Percentiles rank a stretch among this genome's conserved stretches.
phyloP scores from a whole-genome alignment of 2,888 invertebrate genomes.

The Nowickia ferox region DNA sequence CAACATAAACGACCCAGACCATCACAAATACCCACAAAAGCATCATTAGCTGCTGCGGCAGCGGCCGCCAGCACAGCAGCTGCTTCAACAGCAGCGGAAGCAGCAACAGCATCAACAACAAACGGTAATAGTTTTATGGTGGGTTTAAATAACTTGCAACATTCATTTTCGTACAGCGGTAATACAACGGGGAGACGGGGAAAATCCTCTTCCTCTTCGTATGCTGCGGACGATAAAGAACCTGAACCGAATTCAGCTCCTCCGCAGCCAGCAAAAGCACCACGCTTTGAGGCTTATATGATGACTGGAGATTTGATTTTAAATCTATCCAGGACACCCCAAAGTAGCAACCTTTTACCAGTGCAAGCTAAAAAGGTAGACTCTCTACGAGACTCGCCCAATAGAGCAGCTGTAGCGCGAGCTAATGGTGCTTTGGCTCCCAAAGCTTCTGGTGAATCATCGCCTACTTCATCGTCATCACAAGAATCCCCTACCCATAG shows the following conservation, averaged over 20 bases:
- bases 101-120: constrained; percentile 73
- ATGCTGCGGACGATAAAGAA: constrained; percentile 72
- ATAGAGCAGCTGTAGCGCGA: constrained; percentile 76
- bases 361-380: constrained; percentile 83
- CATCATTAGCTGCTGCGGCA: constrained; percentile 73
- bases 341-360: constrained; percentile 86
- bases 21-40: constrained; percentile 82
- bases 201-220: constrained; percentile 48
- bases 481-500: constrained; percentile 82
- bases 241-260: constrained; percentile 80
- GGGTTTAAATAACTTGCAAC: constrained; percentile 73
- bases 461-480: constrained; percentile 83
- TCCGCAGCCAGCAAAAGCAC: constrained; percentile 81
- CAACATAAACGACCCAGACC: constrained; percentile 81
- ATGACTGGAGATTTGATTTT: constrained; percentile 99
- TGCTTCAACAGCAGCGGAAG: constrained; percentile 67
- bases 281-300: constrained; percentile 95
- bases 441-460: constrained; percentile 83
- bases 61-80: constrained; percentile 71
- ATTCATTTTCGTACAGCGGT: constrained; percentile 79
- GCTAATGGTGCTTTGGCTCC: constrained; percentile 83
- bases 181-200: constrained; percentile 74
- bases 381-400: constrained; percentile 82
- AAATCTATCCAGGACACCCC: constrained; percentile 93
- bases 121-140: constrained; percentile 66